Base-by-base conservation (phyloP, 2,797 vertebrate species). In the Helostoma temminkii region DNA sequence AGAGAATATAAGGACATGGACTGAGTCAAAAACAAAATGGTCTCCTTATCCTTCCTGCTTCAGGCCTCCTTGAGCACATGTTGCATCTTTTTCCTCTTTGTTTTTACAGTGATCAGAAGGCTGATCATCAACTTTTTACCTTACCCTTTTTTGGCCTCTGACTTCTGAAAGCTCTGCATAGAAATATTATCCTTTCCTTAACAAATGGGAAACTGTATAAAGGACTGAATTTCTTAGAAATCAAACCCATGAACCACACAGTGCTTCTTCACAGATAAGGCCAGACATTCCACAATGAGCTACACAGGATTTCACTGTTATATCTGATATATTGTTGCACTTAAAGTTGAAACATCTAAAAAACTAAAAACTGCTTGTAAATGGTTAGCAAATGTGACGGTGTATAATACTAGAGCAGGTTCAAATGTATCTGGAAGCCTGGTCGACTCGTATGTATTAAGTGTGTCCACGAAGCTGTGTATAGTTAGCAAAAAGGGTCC, bases 1-100 rank as follows among this genome's bases (percentile, higher is more conserved):
- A 93, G 87, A 90, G 84, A 91, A 82, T 95, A 97, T 97, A 96
- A 95, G 82, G 76, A 93, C 89, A 90, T 63, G 25, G 53, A 79
- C 53, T 71, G 30, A 71, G n/a, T 56, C 28, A 26, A 71, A 56
- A 46, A 57, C 63, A 54, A 65, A 19, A 37, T 26, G 41, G 59
- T 46, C 53, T 81, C 46, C 42, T 81, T 25, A 55, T 58, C 32
- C 58, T 52, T 60, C 53, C n/a, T 54, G 63, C 32, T 28, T 12
- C 19, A 36, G 12, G 24, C 12, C 34, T 77, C 30, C 61, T 9
- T 50, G 62, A 68, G 15, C 22, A 48, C 24, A n/a, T 2, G 9
- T 15, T 41, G 14, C 1, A 16, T 25, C 11, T 8, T 15, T 54
- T 9, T 47, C n/a, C 9, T 19, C 14, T 4, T 30, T 34, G 28